Conservation (phyloP, 1,140 invertebrate genomes). For the Drosophila tristis region DNA sequence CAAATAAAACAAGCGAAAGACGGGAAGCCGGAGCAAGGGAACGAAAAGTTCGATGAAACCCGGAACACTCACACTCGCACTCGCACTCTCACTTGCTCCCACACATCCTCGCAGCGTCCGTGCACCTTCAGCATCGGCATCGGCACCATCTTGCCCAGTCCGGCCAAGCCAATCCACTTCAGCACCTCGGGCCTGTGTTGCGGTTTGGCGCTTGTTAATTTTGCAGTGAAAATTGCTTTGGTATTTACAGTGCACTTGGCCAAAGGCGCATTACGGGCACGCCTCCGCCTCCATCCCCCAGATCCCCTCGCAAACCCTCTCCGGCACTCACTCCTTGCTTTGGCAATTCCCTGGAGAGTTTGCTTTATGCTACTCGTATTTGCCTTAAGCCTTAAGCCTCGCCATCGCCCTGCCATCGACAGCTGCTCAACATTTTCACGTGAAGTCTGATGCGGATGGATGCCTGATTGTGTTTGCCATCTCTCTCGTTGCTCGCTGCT, state of each 20-base stretch:
- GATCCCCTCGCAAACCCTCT: background rate
- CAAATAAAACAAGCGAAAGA: conserved; percentile 46
- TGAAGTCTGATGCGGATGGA: conserved; percentile 52
- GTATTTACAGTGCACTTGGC: conserved; percentile 79
- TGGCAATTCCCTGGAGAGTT: conserved; percentile 29
- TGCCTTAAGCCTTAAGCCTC: conserved; percentile 12
- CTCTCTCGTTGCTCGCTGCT: background rate
- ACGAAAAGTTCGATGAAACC: conserved; percentile 28
- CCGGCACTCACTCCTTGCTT: background rate
- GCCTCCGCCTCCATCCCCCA: conserved; percentile 28
- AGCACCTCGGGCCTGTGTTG: conserved; percentile 62
- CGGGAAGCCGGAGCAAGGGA: background rate
- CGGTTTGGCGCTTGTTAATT: conserved; percentile 79
- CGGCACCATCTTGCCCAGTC: conserved; percentile 7
- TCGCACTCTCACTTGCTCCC: too few species aligned
- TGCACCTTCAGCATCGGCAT: conserved; percentile 10
- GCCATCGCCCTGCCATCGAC: conserved; percentile 44
- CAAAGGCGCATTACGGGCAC: conserved; percentile 65
- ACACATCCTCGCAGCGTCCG: conserved; percentile 17
- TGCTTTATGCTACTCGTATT: conserved; percentile 44
- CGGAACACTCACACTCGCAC: conserved; percentile 26
- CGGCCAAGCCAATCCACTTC: conserved; percentile 42
- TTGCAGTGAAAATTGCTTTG: conserved; percentile 78
- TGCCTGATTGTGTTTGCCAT: conserved; percentile 69
- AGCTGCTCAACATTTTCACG: conserved; percentile 75